These are phyloP conservation scores for Bucco capensis DNA, from an alignment of 2,113 vertebrate species.

Conservation along the genomic window DNA sequence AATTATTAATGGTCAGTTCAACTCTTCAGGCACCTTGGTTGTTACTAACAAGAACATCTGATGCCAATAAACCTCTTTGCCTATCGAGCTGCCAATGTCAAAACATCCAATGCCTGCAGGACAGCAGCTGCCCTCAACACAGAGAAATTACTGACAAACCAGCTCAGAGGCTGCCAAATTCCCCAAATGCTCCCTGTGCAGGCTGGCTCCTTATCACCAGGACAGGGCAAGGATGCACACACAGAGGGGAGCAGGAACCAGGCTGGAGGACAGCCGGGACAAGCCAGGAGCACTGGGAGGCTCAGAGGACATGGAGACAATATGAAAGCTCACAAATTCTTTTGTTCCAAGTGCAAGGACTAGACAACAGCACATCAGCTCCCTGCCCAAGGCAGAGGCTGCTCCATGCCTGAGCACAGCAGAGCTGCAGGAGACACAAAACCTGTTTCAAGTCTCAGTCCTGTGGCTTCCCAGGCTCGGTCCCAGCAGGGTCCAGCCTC, in stretches of 20 bases:
- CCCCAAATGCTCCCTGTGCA: background rate
- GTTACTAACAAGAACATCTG: background rate
- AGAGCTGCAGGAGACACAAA: background rate
- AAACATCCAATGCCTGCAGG: background rate
- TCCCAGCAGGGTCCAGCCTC: background rate
- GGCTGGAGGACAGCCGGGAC: background rate
- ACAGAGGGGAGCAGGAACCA: background rate
- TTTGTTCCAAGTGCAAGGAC: background rate
- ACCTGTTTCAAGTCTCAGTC: background rate
- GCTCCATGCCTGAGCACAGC: background rate
- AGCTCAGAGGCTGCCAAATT: background rate
- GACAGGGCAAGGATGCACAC: background rate
- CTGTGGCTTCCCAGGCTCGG: background rate
- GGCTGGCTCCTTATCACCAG: background rate
- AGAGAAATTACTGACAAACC: background rate
- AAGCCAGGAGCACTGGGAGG: background rate
- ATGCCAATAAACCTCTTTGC: background rate
- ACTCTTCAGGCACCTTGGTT: background rate
- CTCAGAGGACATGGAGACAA: background rate
- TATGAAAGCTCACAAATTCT: background rate
- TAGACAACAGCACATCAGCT: background rate
- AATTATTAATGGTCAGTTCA: background rate
- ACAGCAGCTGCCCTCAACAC: background rate
- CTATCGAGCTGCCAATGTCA: background rate
- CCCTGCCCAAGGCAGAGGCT: background rate